Evolutionary conservation across 2,797 vertebrate species (phyloP).

Genomic region (Bradypodion pumilum): DNA sequence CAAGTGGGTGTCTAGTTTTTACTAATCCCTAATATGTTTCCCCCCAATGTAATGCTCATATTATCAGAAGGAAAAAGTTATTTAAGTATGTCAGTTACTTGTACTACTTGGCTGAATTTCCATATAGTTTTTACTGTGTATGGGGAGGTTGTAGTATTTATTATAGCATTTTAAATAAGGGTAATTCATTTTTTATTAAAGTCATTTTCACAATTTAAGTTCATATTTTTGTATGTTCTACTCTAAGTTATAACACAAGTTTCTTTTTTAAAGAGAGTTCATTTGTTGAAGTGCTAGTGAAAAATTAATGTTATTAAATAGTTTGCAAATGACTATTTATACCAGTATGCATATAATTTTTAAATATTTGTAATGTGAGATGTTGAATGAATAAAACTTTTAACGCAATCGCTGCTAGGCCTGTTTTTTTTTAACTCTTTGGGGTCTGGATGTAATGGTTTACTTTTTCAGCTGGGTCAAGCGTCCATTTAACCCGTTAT

Average conservation of each 20-base stretch:
- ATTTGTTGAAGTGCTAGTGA: constrained; percentile 99
- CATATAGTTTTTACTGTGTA: constrained; percentile 99
- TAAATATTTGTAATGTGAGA: constrained; percentile 99
- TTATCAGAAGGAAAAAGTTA: constrained; percentile 98
- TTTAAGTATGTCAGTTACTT: constrained; percentile 99
- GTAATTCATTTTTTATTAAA: constrained; percentile 99
- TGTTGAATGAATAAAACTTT: constrained; percentile 99
- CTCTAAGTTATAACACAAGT: constrained; percentile 98
- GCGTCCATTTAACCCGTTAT: neutral
- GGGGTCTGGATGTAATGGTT: neutral
- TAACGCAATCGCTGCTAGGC: constrained; percentile 84
- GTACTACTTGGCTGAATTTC: constrained; percentile 99
- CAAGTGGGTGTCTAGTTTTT: constrained; percentile 99
- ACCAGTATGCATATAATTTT: constrained; percentile 99
- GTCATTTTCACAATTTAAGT: constrained; percentile 99
- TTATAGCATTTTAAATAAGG: constrained; percentile 99
- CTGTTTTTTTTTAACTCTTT: constrained; percentile 60
- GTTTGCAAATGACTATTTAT: constrained; percentile 99
- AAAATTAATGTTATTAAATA: constrained; percentile 99
- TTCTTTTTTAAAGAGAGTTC: constrained; percentile 99
- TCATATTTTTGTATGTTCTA: constrained; percentile 99
- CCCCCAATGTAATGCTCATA: constrained; percentile 98
- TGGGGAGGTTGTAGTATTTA: constrained; percentile 99
- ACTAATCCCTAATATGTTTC: constrained; percentile 99
- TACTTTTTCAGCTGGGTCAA: neutral